Base-by-base conservation (phyloP, 37 sponge, comb jelly and placozoan species). In the Amphimedon queenslandica region DNA sequence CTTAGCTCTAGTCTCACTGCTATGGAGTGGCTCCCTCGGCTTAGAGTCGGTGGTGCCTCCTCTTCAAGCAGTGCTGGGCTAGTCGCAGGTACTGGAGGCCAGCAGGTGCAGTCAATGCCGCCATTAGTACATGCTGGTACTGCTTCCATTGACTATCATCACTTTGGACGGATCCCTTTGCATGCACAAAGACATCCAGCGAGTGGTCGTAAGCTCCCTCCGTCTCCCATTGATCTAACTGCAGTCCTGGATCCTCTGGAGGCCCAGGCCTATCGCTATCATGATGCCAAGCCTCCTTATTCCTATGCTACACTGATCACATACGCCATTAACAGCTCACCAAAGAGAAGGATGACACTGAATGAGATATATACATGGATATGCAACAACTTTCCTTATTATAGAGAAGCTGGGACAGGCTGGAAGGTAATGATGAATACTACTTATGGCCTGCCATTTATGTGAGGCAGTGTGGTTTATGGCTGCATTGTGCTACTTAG, bases 351-450 rank as follows among this genome's bases (percentile, higher is more conserved):
- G 42, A 83, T 96, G 84, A 96, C 97, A 0, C 83, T 96, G 2
- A 96, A 82, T 66, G 93, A 92, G 13, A 96, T 96, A 29, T 96
- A 96, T 79, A 84, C 70, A 29, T 96, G 97, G 97, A 96, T 96
- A n/a, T 63, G 67, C 2, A 66, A 57, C 58, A 89, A 96, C 67
- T 96, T 96, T 38, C 86, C 93, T 3, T 96, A 85, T 75, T 96
- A 96, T 81, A 89, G 80, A 76, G 91, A 90, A 42, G 90, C 90
- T 35, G 87, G 73, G 28, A 84, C 90, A 30, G 97, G 93, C 1
- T 96, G 97, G 97, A 96, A 96, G 80, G 97, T 93, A 47, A 75
- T n/a, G n/a, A n/a, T n/a, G n/a, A n/a, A n/a, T n/a, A n/a, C n/a
- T n/a, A n/a, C n/a, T 69, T 69, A 2, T 69, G 40, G 40, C 21